Evolutionary conservation across 2,797 vertebrate species (phyloP), one percentile per base, ranked within the genome.

Genomic region (Enteromius unitaeniatus): DNA sequence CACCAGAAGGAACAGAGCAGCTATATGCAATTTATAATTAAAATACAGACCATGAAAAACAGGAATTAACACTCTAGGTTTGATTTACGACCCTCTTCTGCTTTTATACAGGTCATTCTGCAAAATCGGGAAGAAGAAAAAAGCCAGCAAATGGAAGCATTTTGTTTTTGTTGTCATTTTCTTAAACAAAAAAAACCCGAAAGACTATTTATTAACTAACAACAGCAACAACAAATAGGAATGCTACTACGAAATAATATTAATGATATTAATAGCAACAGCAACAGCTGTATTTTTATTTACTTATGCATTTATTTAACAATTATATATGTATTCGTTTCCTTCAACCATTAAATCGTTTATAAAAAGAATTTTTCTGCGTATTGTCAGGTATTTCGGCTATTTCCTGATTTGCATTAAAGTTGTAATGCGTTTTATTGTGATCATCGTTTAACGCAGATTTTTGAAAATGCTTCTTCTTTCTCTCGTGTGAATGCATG

Each of bases 51-150:
- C 84, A 81, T 86, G 81, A 23, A 55, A 55, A 81, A 86, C 81
- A 69, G 84, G 86, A 90, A 89, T 89, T 89, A 90, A 91, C 86
- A 65, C 81, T 26, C 67, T 58, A 73, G 78, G 78, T 84, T 88
- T 91, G 89, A 91, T 91, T 90, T 89, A 91, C 90, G 87, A 85
- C 86, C 84, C 68, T 83, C 87, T 90, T 83, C 83, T 86, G 69
- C 77, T 79, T 88, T 88, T 87, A 86, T 88, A 86, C 86, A 85
- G 87, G 84, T 87, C 88, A 84, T 87, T 89, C 67, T 84, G 84
- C 88, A 90, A 88, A 90, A 73, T 74, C 45, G n/a, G 49, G 13
- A 8, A 69, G 26, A 64, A 78, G 40, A 10, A 8, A 69, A 34
- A 64, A 78, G 19, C 55, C 14, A 55, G 40, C 14, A 42, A 42